Base-by-base conservation (phyloP, 2,113 vertebrate species). In the Pomatostomus ruficeps region DNA sequence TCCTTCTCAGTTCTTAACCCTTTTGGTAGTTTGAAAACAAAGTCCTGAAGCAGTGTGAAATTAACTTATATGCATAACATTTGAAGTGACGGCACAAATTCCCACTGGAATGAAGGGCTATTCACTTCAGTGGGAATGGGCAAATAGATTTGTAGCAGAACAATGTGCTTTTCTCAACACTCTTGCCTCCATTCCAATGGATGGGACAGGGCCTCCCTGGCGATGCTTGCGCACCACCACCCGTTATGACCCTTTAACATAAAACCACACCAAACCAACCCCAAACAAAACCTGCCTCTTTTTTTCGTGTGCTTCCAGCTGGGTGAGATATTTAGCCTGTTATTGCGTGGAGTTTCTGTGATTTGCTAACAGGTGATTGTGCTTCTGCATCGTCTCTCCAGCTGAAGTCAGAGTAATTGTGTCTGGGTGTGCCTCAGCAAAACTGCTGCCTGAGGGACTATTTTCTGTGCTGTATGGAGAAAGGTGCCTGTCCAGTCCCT, bases 41-140 rank as follows among this genome's bases (percentile, higher is more conserved):
- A 90, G 82, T 90, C 62, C 85, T 43, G 78, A 74, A 93, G 72
- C 67, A 85, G 78, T 96, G 96, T 96, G 94, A 97, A 97, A 94
- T 92, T 97, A 91, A 92, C 86, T 90, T 91, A 72, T 92, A 77
- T 88, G 95, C 91, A 91, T 83, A 94, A 88, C 85, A 93, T 96
- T 96, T 96, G 94, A 96, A 92, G 79, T 91, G 89, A 96, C 85
- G 45, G 81, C 70, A 73, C 72, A 89, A 70, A 80, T 68, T 97
- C 82, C 66, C 12, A 0, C 74, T 93, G 88, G 91, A 97, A 97
- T 96, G 89, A 85, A 89, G 96, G 63, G 49, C 92, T 85, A 95
- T 97, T 97, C 93, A 95, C 82, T 93, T n/a, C 92, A 96, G 89
- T 91, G 96, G 80, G 96, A 95, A 96, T 94, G 29, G 40, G 96